phyloP scores from a whole-genome alignment of 37 sponge, comb jelly and placozoan species.

The Beroe forskalii region DNA sequence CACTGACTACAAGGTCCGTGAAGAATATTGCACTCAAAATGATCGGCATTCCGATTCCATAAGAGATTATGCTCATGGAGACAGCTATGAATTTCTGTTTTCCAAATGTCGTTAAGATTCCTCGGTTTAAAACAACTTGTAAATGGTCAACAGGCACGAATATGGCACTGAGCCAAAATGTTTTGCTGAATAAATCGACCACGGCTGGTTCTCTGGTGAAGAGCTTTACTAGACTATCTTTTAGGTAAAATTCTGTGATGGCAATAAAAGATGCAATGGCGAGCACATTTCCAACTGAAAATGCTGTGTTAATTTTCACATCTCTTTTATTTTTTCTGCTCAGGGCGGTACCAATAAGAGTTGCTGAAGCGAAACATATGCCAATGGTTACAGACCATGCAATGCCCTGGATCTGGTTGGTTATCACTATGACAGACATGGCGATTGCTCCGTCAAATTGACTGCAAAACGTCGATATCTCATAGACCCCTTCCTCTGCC shows the following conservation, averaged over 20 bases:
- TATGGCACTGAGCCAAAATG: neutral
- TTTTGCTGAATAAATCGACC: neutral
- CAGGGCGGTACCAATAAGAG: neutral
- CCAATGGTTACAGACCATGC: neutral
- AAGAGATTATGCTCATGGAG: neutral
- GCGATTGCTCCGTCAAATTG: neutral
- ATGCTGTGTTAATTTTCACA: neutral
- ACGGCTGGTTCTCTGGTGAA: neutral
- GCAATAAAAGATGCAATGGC: neutral
- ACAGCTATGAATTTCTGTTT: neutral
- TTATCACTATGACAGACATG: neutral
- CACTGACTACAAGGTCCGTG: neutral
- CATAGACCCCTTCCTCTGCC: neutral
- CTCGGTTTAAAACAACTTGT: neutral
- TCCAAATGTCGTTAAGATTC: neutral
- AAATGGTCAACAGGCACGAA: neutral
- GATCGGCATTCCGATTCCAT: neutral
- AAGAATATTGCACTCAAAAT: neutral
- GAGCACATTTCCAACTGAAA: neutral
- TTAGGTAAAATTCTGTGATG: neutral
- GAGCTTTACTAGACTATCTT: neutral
- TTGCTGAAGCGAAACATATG: neutral
- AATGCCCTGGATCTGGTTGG: neutral
- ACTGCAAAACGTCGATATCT: conserved; percentile 13
- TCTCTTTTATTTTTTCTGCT: neutral